These are phyloP conservation scores for Macropis europaea DNA, from an alignment of 2,888 invertebrate species.

Conservation along the genomic window DNA sequence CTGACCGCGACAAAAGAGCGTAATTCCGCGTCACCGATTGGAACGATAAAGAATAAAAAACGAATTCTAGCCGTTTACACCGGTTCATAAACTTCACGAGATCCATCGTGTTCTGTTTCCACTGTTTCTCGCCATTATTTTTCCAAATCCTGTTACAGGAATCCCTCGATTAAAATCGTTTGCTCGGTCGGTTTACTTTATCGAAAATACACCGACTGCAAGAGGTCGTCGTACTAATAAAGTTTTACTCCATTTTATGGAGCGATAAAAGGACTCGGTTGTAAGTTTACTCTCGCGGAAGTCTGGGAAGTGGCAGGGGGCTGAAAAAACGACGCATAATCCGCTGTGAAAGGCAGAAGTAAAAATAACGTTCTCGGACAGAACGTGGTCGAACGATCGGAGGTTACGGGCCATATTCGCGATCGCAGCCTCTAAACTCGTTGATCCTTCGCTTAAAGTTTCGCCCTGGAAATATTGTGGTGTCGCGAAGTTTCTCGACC, in stretches of 20 bases:
- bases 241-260: conserved; percentile 15
- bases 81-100: conserved; percentile 72
- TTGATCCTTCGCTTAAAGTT: no score
- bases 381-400: not conserved
- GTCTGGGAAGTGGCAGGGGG: not conserved
- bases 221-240: conserved; percentile 28
- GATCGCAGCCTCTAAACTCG: no score
- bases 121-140: conserved; percentile 36
- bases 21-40: conserved; percentile 62
- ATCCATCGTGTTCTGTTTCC: conserved; percentile 46
- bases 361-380: conserved; percentile 21
- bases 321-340: conserved; percentile 22
- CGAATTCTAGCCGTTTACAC: conserved; percentile 60
- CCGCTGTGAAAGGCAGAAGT: conserved; percentile 1
- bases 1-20: conserved; percentile 19
- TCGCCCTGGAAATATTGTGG: no score
- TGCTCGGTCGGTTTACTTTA: conserved; percentile 8
- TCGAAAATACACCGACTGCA: conserved; percentile 2
- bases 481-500: no score
- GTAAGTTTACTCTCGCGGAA: conserved; percentile 3
- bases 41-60: conserved; percentile 60
- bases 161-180: not conserved
- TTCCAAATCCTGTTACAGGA: no score
- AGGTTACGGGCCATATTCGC: no score
- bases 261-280: conserved; percentile 20